Conservation (phyloP, 2,113 vertebrate genomes). For the Centropus bengalensis region DNA sequence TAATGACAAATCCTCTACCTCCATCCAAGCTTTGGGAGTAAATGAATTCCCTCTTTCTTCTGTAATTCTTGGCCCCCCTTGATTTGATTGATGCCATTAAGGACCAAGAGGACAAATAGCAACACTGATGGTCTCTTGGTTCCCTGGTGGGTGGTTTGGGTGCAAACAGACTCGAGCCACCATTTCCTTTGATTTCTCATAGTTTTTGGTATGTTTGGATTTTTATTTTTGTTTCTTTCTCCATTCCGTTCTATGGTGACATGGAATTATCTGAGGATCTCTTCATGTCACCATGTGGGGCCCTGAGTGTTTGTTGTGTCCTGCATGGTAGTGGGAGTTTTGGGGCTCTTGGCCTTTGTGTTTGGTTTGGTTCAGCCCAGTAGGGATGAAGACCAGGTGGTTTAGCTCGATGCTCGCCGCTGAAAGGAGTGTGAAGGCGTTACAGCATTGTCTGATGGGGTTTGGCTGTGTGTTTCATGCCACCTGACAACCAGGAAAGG, state of each 20-base stretch:
- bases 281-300: background rate
- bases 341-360: rapidly evolving
- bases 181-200: background rate
- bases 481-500: background rate
- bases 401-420: background rate
- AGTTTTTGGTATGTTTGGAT: too few species aligned
- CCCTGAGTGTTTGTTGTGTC: background rate
- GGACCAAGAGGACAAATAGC: background rate
- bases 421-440: background rate
- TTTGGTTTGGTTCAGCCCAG: background rate
- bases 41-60: background rate
- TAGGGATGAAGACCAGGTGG: background rate
- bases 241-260: background rate
- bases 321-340: rapidly evolving
- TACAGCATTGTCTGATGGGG: background rate
- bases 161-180: background rate
- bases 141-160: background rate
- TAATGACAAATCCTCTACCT: background rate
- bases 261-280: background rate
- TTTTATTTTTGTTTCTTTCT: background rate
- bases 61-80: background rate
- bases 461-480: background rate
- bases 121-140: background rate
- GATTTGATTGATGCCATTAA: background rate
- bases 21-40: background rate